These are phyloP conservation scores for Abramis brama DNA, from an alignment of 2,113 vertebrate genomes.

Conservation along the genomic window DNA sequence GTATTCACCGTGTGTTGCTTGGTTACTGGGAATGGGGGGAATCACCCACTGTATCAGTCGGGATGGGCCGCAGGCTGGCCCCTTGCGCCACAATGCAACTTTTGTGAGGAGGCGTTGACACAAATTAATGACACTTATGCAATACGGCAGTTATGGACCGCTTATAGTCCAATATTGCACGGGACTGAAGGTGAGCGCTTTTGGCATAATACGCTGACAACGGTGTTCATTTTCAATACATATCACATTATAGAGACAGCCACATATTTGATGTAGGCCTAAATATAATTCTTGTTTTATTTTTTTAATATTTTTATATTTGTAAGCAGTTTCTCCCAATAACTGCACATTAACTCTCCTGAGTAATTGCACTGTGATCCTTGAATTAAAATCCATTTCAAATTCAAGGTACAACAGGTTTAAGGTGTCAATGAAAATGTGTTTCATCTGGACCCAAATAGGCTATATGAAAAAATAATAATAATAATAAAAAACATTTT, in stretches of 20 bases:
- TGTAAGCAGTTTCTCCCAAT: neutral
- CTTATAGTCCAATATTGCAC: constrained; percentile 95
- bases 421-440: neutral
- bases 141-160: constrained; percentile 98
- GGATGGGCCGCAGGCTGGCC: constrained; percentile 94
- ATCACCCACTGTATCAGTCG: constrained; percentile 94
- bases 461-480: neutral
- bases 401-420: neutral
- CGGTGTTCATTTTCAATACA: neutral
- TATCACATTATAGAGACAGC: neutral
- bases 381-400: neutral
- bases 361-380: neutral
- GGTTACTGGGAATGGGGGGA: constrained; percentile 96
- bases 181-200: constrained; percentile 76
- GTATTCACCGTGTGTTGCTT: constrained; percentile 99
- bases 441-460: neutral
- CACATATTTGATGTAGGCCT: neutral
- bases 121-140: constrained; percentile 97
- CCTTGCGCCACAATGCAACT: constrained; percentile 90
- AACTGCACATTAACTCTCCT: neutral
- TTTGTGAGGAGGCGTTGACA: constrained; percentile 94
- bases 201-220: constrained; percentile 4
- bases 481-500: neutral
- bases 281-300: neutral
- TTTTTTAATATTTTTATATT: neutral